Evolutionary conservation across 2,797 vertebrate genomes (phyloP), one percentile per base, ranked within the genome.

Genomic region (Sphenopsis melanotis): DNA sequence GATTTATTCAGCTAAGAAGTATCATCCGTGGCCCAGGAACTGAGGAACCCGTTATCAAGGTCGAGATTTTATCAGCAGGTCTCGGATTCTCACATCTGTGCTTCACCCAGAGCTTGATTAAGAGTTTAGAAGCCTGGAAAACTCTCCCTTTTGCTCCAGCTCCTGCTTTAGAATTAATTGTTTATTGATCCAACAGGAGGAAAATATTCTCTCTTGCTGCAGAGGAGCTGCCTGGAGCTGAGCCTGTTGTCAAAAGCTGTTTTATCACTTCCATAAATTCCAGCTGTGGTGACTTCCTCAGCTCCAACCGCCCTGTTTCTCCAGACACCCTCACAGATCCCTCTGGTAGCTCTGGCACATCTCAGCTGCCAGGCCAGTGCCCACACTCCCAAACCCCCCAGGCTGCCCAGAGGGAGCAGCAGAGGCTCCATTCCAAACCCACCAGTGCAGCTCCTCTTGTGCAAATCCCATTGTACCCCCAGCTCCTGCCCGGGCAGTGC

Each of bases 211-310:
- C 93, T 59, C 81, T 70, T 36, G 79, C 91, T 61, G 85, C 29
- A 2, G 83, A 88, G 87, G 82, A 95, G 65, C 87, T 53, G 52
- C 59, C 0, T 37, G 53, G 24, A 71, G 72, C 80, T 47, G 72
- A 96, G 90, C 53, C 72, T 50, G n/a, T 81, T 81, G 94, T 83
- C 96, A 90, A 61, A 86, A 90, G 91, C 75, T 91, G 88, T 78
- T 96, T 95, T 95, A 96, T 94, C 93, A 55, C 95, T 69, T 34
- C 91, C 90, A 94, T 91, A 91, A 96, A 96, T 94, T 78, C 74
- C 16, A 42, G 71, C 6, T 30, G 79, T 17, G 3, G 39, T 24
- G 90, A 66, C 61, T 93, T 75, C 76, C 87, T 10, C n/a, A 0
- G n/a, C 70, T 26, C 37, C 64, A 21, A 26, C 9, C 2, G 3